These are phyloP conservation scores for Isoperla grammatica DNA, from an alignment of 2,888 invertebrate genomes.

Conservation along the genomic window DNA sequence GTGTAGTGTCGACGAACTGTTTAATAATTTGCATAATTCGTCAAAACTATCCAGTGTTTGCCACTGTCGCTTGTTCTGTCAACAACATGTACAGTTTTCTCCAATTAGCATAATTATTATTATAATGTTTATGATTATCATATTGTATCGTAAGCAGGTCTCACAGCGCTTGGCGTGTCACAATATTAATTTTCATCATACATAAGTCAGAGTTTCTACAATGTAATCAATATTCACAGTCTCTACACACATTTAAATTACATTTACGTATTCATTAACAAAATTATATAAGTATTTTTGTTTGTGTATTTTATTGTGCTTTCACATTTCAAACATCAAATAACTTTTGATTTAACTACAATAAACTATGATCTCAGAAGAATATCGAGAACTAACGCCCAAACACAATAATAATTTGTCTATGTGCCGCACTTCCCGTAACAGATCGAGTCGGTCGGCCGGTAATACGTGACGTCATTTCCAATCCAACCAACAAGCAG, in stretches of 20 bases:
- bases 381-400: no score
- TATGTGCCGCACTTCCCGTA: background rate
- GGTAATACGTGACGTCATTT: background rate
- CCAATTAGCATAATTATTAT: no score
- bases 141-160: background rate
- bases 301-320: slow-evolving; percentile 27
- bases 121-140: background rate
- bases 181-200: slow-evolving; percentile 17
- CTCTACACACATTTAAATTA: slow-evolving; percentile 21
- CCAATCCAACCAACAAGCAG: background rate
- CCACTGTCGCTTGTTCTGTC: no score
- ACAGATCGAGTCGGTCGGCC: slow-evolving; percentile 1
- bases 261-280: slow-evolving; percentile 19
- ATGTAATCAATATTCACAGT: slow-evolving; percentile 17
- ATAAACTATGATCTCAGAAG: no score
- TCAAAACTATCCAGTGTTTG: no score
- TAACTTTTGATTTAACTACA: slow-evolving; percentile 16
- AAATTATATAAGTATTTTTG: slow-evolving; percentile 23
- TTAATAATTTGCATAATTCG: no score
- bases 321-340: slow-evolving; percentile 27
- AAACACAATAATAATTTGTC: no score
- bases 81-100: no score
- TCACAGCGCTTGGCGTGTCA: slow-evolving; percentile 14
- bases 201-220: slow-evolving; percentile 23
- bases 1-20: no score